These are phyloP conservation scores for Bibio marci DNA, from an alignment of 2,888 invertebrate species.

Conservation along the genomic window DNA sequence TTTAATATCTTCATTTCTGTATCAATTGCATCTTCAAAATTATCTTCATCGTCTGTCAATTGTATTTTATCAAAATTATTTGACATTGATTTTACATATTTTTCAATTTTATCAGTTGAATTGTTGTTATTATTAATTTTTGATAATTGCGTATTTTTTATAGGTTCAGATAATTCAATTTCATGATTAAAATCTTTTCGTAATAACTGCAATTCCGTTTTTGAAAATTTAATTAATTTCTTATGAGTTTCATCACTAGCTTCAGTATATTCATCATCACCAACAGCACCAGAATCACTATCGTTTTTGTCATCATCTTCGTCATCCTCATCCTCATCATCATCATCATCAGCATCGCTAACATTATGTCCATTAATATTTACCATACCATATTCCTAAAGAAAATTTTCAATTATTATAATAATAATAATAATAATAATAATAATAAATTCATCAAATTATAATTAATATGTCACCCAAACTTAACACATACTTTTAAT, in stretches of 20 bases:
- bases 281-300: slow-evolving; percentile 18
- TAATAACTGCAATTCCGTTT: slow-evolving; percentile 17
- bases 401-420: slow-evolving; percentile 1
- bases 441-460: too few relatives aligned
- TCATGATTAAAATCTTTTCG: slow-evolving; percentile 25
- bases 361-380: slow-evolving; percentile 20
- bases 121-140: slow-evolving; percentile 19
- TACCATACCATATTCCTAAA: slow-evolving; percentile 35
- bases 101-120: slow-evolving; percentile 27
- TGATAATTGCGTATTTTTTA: too few relatives aligned
- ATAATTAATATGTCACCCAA: neutral
- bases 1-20: neutral
- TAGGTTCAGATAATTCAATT: slow-evolving; percentile 30
- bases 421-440: neutral
- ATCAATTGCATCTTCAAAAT: slow-evolving; percentile 8
- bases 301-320: slow-evolving; percentile 18
- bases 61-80: slow-evolving; percentile 13
- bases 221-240: slow-evolving; percentile 7
- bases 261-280: slow-evolving; percentile 15
- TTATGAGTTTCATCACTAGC: slow-evolving; percentile 15
- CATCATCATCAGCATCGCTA: slow-evolving; percentile 18
- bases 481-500: slow-evolving; percentile 27
- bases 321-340: slow-evolving; percentile 15
- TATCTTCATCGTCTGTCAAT: slow-evolving; percentile 1
- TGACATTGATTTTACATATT: slow-evolving; percentile 27